Evolutionary conservation across 37 sponge, comb jelly and placozoan species (phyloP).

Genomic region (Ephydatia muelleri): DNA sequence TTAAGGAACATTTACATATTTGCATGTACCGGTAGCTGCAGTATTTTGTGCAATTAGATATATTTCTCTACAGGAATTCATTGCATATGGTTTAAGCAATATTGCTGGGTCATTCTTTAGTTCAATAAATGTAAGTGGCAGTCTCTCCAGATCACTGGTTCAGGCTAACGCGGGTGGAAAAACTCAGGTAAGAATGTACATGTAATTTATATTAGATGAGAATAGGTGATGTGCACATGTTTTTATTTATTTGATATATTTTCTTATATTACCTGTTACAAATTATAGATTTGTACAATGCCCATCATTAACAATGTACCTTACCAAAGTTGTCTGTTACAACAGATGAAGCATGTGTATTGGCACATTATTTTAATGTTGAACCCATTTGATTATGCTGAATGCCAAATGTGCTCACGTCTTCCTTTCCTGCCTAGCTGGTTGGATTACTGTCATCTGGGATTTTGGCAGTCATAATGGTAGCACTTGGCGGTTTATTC

Average conservation of each 20-base stretch:
- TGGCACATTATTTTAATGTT: too few relatives aligned
- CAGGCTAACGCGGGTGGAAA: conserved; percentile 77
- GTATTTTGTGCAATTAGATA: not conserved
- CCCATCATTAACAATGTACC: too few relatives aligned
- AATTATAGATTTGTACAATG: too few relatives aligned
- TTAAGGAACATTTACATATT: too few relatives aligned
- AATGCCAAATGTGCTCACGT: not conserved
- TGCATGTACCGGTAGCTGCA: not conserved
- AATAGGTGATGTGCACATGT: too few relatives aligned
- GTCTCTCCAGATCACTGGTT: conserved; percentile 74
- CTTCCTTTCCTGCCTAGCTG: conserved; percentile 18
- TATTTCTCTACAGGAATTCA: conserved; percentile 63
- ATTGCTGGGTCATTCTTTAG: conserved; percentile 76
- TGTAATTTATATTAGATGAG: not conserved
- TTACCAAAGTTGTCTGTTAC: too few relatives aligned
- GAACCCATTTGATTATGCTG: too few relatives aligned
- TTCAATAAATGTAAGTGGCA: conserved; percentile 65
- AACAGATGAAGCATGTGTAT: too few relatives aligned
- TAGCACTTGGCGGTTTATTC: conserved; percentile 70
- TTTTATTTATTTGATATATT: too few relatives aligned
- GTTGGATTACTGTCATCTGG: conserved; percentile 66
- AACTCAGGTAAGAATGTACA: conserved; percentile 54
- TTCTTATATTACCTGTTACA: too few relatives aligned
- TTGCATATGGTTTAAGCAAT: conserved; percentile 79
- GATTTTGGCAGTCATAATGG: conserved; percentile 59